Evolutionary conservation across 2,888 invertebrate genomes (phyloP), one percentile per base, ranked within the genome.

Genomic region (Therioaphis trifolii): DNA sequence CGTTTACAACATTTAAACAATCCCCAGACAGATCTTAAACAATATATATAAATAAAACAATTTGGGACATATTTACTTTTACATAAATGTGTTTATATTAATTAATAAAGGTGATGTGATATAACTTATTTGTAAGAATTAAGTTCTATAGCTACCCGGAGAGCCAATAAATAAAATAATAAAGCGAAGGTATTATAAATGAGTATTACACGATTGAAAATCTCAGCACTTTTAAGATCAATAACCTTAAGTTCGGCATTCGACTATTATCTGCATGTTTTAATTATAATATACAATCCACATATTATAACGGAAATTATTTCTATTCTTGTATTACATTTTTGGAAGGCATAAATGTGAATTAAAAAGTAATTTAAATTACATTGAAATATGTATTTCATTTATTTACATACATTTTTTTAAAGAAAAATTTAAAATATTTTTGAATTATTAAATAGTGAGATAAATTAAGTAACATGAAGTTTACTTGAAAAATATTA

Each of bases 31-130:
- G 52, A 78, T 77, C 49, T 68, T 55, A 24, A 68, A 68, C 68
- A 78, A 52, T 68, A 78, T 78, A 78, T 68, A 52, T 78, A 40
- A 78, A 52, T 78, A 40, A 68, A 52, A 68, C 18, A 40, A 77
- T 66, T 77, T 66, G 49, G 18, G 49, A 24, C 35, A 35, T 77
- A 77, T 66, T 35, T 49, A 66, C 4, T 12, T 21, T 63, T 15
- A 1, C 21, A 40, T 15, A 58, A 40, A 35, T n/a, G 27, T 27
- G 7, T 9, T 14, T 12, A 46, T 63, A 76, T n/a, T 46, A 76
- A 76, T 63, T 76, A 63, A 7, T 35, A 35, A 35, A 35, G 35
- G 7, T 52, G 46, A 21, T 4, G 43, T 43, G 24, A 2, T 18
- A 15, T 61, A 21, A 21, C 21, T 27, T 29, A 35, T 35, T 77